Conservation (phyloP, 1,140 invertebrate species). For the Aphaenogaster rudis region DNA sequence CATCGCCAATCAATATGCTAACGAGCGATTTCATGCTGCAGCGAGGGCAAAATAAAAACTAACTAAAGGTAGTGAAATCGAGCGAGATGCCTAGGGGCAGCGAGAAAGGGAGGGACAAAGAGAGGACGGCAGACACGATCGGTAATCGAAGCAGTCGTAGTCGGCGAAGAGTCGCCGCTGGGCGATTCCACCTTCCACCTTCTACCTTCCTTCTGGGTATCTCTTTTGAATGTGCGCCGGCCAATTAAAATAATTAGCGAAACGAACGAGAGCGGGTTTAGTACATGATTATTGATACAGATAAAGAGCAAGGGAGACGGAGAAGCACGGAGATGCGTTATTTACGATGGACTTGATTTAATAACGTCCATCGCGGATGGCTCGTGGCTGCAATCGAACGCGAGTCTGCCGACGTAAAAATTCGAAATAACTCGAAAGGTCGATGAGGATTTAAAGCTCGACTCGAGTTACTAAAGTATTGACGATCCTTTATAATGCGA, state of each 20-base stretch:
- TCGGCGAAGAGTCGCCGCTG: constrained; percentile 57
- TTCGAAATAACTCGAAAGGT: constrained; percentile 27
- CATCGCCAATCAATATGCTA: constrained; percentile 87
- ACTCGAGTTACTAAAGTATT: constrained; percentile 45
- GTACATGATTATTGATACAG: constrained; percentile 76
- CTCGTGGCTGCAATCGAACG: constrained; percentile 25
- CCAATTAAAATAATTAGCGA: constrained; percentile 81
- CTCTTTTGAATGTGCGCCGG: constrained; percentile 79
- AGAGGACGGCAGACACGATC: constrained; percentile 56
- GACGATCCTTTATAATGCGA: constrained; percentile 20
- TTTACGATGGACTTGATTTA: constrained; percentile 71
- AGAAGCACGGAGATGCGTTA: constrained; percentile 61
- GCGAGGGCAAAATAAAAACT: constrained; percentile 49
- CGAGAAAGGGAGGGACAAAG: constrained; percentile 6
- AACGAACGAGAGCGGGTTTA: constrained; percentile 74
- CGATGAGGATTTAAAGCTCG: constrained; percentile 31
- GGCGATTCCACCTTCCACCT: constrained; percentile 64
- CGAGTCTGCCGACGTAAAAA: constrained; percentile 14
- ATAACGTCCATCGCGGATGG: constrained; percentile 56
- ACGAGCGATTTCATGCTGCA: constrained; percentile 81
- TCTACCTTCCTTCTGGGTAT: constrained; percentile 69
- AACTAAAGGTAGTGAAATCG: constrained; percentile 14
- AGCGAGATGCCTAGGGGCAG: constrained; percentile 30
- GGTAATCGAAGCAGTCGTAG: constrained; percentile 72
- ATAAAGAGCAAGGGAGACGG: constrained; percentile 65